phyloP scores from a whole-genome alignment of 1,140 invertebrate species.

The Aporrectodea caliginosa region DNA sequence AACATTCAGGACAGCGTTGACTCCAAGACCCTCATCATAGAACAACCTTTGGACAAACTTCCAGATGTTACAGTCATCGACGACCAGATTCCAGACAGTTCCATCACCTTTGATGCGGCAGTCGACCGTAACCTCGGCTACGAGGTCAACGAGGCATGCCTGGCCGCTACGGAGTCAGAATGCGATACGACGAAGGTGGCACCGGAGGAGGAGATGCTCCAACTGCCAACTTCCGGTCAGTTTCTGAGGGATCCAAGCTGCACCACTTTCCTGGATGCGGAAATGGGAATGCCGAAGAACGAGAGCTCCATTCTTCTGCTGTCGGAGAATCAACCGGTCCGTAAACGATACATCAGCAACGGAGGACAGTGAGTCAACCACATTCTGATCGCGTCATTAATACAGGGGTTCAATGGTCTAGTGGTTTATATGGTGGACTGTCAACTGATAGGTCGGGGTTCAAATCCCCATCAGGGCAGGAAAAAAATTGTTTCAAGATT shows the following conservation, averaged over 20 bases:
- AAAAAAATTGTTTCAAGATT: too few species aligned
- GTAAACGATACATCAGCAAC: conserved; percentile 8
- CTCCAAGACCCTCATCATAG: background rate
- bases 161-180: background rate
- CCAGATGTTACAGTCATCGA: background rate
- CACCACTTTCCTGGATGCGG: background rate
- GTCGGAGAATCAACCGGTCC: background rate
- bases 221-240: background rate
- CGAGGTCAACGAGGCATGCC: background rate
- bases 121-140: background rate
- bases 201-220: background rate
- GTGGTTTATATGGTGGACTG: too few species aligned
- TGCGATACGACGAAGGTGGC: background rate
- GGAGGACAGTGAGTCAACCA: conserved; percentile 8
- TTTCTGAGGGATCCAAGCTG: background rate
- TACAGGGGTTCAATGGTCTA: too few species aligned
- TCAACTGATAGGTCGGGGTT: too few species aligned
- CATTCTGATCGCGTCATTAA: too few species aligned
- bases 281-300: conserved; percentile 18
- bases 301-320: conserved; percentile 12
- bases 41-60: background rate
- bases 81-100: background rate
- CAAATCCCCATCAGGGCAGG: too few species aligned
- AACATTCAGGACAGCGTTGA: background rate
- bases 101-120: background rate